Base-by-base conservation (phyloP, 2,113 vertebrate genomes). In the Petromus typicus region DNA sequence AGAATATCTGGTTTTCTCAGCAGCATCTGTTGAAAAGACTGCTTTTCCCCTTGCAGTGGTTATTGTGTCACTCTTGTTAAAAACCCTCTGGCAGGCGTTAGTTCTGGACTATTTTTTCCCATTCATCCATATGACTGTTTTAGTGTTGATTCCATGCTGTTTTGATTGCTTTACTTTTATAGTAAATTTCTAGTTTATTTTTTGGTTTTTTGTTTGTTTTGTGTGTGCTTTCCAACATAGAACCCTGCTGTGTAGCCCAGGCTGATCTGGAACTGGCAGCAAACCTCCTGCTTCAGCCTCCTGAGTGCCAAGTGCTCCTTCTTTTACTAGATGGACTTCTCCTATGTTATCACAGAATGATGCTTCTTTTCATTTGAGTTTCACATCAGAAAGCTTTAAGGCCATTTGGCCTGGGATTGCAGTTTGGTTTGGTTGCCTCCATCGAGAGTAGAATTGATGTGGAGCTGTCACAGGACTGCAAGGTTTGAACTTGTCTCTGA, bases 301-400 rank as follows among this genome's bases (percentile, higher is more conserved):
- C 27, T 48, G 43, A 48, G 25, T 48, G 43, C 43, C 48, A 32
- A 76, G 25, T 75, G 14, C 9, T 73, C 32, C 76, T 61, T 93
- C 83, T 90, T 30, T 94, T 51, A 63, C 64, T 61, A 87, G 95
- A 66, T 93, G n/a, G n/a, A 73, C 56, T 57, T 84, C 23, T 94
- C 64, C 10, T 66, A 83, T 89, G 93, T 96, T 13, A 45, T 34
- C 20, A 66, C 32, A 57, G 64, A 56, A 27, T 86, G 27, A 59
- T 90, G 5, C 16, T 80, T 48, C 10, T 87, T 90, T 90, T 56
- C 22, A 7, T 43, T 84, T 92, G 69, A 91, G 20, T 51, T 87
- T 91, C 37, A 86, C 54, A 89, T 92, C 17, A 75, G 27, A 91
- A 71, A 91, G 22, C 30, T 90, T 86, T 56, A 67, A 66, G 76